Conservation (phyloP, 2,888 invertebrate species). For the Pheosia tremula region DNA sequence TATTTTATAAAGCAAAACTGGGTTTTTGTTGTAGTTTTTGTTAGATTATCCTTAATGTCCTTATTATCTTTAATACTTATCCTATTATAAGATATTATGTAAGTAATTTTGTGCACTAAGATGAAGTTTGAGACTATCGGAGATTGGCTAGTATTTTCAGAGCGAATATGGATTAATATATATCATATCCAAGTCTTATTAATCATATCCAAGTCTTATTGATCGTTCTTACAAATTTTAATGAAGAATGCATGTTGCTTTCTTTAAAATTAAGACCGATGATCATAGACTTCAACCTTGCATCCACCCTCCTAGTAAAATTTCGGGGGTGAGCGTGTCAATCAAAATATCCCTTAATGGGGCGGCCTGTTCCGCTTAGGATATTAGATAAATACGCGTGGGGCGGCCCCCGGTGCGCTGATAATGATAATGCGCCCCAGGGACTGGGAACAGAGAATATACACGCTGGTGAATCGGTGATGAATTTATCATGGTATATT, state of each 20-base stretch:
- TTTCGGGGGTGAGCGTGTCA: slow-evolving; percentile 70
- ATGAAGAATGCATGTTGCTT: background rate
- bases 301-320: slow-evolving; percentile 41
- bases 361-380: slow-evolving; percentile 59
- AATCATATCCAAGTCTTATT: too few species aligned
- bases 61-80: too few species aligned
- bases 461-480: slow-evolving; percentile 9
- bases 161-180: background rate
- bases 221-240: too few species aligned
- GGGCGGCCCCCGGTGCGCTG: slow-evolving; percentile 13
- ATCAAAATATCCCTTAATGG: slow-evolving; percentile 78
- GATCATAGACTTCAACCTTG: slow-evolving; percentile 33
- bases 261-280: background rate
- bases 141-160: background rate
- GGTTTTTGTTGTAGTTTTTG: background rate
- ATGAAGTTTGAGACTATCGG: background rate
- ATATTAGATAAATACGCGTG: slow-evolving; percentile 75
- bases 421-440: slow-evolving; percentile 35
- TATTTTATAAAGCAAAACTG: slow-evolving; percentile 1
- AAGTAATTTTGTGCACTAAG: too few species aligned
- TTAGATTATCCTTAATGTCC: background rate
- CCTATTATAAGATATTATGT: too few species aligned
- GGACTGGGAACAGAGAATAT: slow-evolving; percentile 10
- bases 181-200: too few species aligned
- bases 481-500: slow-evolving; percentile 9